Evolutionary conservation across 2,888 invertebrate species (phyloP).

Genomic region (Pseudoips prasinana): DNA sequence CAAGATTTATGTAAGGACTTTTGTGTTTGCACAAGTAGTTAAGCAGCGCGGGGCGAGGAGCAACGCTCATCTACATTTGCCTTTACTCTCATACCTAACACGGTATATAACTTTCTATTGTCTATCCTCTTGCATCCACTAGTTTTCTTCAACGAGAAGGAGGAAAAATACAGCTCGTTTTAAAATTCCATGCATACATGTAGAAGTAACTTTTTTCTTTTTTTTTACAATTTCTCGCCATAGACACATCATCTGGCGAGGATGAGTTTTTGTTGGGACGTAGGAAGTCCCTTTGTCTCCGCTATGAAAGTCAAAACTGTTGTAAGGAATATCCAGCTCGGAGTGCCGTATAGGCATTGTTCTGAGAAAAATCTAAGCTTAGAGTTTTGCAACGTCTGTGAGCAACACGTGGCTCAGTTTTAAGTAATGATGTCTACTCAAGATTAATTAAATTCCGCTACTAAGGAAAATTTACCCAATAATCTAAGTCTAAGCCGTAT

Average conservation of each 20-base stretch:
- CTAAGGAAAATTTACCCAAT: not conserved
- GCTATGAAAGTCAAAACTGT: slow-evolving; percentile 76
- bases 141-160: slow-evolving; percentile 62
- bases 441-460: slow-evolving; percentile 52
- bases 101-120: slow-evolving; percentile 69
- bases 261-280: slow-evolving; percentile 79
- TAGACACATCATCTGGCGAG: slow-evolving; percentile 80
- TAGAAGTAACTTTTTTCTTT: slow-evolving; percentile 57
- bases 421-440: slow-evolving; percentile 70
- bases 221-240: slow-evolving; percentile 77
- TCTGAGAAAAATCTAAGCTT: slow-evolving; percentile 69
- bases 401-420: slow-evolving; percentile 66
- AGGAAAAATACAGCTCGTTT: slow-evolving; percentile 69
- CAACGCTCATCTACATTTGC: slow-evolving; percentile 73
- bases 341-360: slow-evolving; percentile 68
- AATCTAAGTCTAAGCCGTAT: too few relatives aligned
- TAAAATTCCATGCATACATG: slow-evolving; percentile 65
- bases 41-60: slow-evolving; percentile 55
- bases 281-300: slow-evolving; percentile 76
- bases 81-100: slow-evolving; percentile 68
- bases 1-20: slow-evolving; percentile 82
- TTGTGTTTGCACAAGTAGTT: slow-evolving; percentile 79
- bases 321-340: slow-evolving; percentile 72
- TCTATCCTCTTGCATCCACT: slow-evolving; percentile 71
- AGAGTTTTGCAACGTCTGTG: slow-evolving; percentile 53